phyloP scores from a whole-genome alignment of 2,797 vertebrate genomes.

The Macrochelys suwanniensis region DNA sequence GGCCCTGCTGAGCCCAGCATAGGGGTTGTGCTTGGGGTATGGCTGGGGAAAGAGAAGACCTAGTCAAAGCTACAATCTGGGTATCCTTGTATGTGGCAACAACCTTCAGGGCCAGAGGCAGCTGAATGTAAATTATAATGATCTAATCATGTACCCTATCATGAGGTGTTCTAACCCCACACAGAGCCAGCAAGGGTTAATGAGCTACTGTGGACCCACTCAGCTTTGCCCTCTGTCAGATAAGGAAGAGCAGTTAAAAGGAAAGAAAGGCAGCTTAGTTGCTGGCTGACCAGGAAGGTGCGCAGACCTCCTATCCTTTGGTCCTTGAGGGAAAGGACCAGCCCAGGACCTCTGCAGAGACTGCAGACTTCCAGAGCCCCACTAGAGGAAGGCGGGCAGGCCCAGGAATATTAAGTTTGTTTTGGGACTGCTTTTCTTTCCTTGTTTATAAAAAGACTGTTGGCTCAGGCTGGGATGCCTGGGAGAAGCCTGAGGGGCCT shows the following conservation, averaged over 20 bases:
- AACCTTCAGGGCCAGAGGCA: background rate
- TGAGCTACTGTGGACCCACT: too few species aligned
- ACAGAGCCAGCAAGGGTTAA: too few species aligned
- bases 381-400: too few species aligned
- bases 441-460: background rate
- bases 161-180: too few species aligned
- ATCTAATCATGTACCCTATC: background rate
- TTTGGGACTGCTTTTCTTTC: background rate
- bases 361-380: too few species aligned
- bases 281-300: too few species aligned
- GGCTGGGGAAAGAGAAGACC: background rate
- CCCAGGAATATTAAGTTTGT: background rate
- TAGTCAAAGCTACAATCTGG: background rate
- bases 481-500: background rate
- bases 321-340: too few species aligned
- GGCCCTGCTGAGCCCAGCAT: background rate
- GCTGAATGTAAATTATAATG: background rate
- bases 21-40: background rate
- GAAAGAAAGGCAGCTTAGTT: too few species aligned
- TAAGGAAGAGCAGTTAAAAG: too few species aligned
- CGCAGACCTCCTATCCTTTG: too few species aligned
- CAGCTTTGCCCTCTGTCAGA: too few species aligned
- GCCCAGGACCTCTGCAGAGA: too few species aligned
- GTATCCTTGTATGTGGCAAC: background rate
- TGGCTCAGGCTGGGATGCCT: background rate